phyloP scores from a whole-genome alignment of 2,888 invertebrate genomes.

The Eledona agricola region DNA sequence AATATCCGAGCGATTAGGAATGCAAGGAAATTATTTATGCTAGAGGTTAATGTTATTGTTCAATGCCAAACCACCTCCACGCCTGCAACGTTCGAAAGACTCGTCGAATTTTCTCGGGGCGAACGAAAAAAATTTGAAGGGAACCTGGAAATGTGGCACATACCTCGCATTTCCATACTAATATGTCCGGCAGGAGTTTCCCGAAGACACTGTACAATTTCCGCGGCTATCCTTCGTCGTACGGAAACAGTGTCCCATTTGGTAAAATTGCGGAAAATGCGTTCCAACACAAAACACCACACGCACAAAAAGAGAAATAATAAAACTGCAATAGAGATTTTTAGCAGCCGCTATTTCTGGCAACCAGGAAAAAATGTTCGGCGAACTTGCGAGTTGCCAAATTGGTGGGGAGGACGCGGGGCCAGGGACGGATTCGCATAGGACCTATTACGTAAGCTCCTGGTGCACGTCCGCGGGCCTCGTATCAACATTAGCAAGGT shows the following conservation, averaged over 20 bases:
- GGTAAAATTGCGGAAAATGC: too few relatives aligned
- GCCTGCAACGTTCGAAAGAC: slow-evolving; percentile 42
- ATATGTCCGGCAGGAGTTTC: slow-evolving; percentile 40
- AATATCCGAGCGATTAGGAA: slow-evolving; percentile 30
- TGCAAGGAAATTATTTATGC: slow-evolving; percentile 36
- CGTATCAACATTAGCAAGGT: slow-evolving; percentile 53
- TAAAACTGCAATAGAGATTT: slow-evolving; percentile 50
- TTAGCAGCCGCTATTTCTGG: slow-evolving; percentile 61
- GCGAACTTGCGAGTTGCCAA: slow-evolving; percentile 59
- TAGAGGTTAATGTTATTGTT: slow-evolving; percentile 50
- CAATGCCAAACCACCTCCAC: slow-evolving; percentile 50
- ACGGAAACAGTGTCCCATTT: too few relatives aligned
- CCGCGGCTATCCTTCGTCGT: slow-evolving; percentile 2
- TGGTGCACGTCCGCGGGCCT: slow-evolving; percentile 55
- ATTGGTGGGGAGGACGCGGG: slow-evolving; percentile 53
- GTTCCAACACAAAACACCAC: slow-evolving; percentile 24
- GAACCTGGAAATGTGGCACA: slow-evolving; percentile 39
- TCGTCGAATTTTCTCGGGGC: slow-evolving; percentile 4
- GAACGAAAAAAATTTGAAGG: slow-evolving; percentile 21
- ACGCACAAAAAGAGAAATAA: slow-evolving; percentile 37
- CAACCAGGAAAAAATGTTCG: slow-evolving; percentile 62
- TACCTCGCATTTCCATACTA: slow-evolving; percentile 62
- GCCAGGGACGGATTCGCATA: slow-evolving; percentile 54
- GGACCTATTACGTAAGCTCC: slow-evolving; percentile 60
- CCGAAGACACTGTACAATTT: slow-evolving; percentile 8